Base-by-base conservation (phyloP, 2,797 vertebrate species). In the Lepidocolaptes lacrymiger region DNA sequence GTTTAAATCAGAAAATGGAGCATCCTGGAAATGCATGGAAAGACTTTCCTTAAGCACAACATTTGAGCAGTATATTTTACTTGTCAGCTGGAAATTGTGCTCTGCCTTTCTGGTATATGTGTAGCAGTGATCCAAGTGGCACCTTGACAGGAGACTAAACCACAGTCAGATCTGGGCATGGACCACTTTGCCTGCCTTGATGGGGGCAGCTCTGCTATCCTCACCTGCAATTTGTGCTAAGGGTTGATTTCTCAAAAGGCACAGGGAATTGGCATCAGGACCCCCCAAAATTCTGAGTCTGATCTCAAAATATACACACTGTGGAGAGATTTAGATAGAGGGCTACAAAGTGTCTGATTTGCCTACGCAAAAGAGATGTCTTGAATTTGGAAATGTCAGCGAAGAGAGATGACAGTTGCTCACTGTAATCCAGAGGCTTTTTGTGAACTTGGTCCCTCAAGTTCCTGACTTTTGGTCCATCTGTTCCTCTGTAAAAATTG, bases 21-120 rank as follows among this genome's bases (percentile, higher is more conserved):
- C 6, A 16, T 63, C 18, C 34, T 87, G 78, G 74, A 36, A 74
- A 41, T n/a, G 16, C 28, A n/a, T 41, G 69, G 66, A 34, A 18
- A 19, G 17, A 4, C 22, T 39, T 18, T 20, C 23, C 80, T 90
- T 32, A 30, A 43, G 51, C 23, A 18, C 17, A 55, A 9, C 14
- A 7, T 23, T 32, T 5, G 17, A 78, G 67, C 27, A 43, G 27
- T 0, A 1, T 37, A 7, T 82, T 75, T 67, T 30, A 64, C 7
- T 39, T 22, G 32, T 37, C 1, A 1, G 9, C 14, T 63, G 63
- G n/a, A 55, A 86, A 36, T 52, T 0, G 0, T 26, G 15, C 15
- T 88, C 44, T 78, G 54, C 12, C 23, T 43, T 71, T n/a, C n/a
- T 41, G 67, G 48, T 41, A 46, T n/a, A 5, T 6, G 12, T 4